Conservation (phyloP, 1,140 invertebrate species). For the Halictus rubicundus region DNA sequence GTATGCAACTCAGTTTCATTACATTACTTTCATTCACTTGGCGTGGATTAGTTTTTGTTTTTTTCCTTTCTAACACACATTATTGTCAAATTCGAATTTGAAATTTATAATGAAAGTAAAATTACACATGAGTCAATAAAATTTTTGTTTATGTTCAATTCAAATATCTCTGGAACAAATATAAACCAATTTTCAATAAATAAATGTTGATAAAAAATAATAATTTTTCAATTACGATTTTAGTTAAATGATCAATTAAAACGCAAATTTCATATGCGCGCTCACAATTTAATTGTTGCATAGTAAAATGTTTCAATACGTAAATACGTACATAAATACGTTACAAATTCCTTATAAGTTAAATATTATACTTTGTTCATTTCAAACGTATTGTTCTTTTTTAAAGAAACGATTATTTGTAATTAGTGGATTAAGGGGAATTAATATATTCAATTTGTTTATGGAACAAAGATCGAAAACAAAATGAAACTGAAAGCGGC, state of each 20-base stretch:
- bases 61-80: not conserved
- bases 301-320: too few species aligned
- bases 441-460: not conserved
- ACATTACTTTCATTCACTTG: conserved; percentile 27
- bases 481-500: conserved; percentile 69
- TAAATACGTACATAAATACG: not conserved
- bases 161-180: not conserved
- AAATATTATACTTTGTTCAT: not conserved
- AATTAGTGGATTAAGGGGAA: not conserved
- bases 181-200: not conserved
- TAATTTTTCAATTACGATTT: too few species aligned
- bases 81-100: not conserved
- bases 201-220: too few species aligned
- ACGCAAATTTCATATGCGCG: too few species aligned
- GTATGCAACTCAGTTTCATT: conserved; percentile 69
- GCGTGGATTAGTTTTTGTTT: not conserved
- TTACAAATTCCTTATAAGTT: not conserved
- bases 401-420: not conserved
- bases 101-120: too few species aligned
- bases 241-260: too few species aligned
- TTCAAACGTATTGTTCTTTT: not conserved
- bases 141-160: too few species aligned
- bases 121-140: not conserved
- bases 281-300: too few species aligned
- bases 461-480: conserved; percentile 67